Evolutionary conservation across 1,140 invertebrate genomes (phyloP).

Genomic region (Temnothorax curvispinosus): DNA sequence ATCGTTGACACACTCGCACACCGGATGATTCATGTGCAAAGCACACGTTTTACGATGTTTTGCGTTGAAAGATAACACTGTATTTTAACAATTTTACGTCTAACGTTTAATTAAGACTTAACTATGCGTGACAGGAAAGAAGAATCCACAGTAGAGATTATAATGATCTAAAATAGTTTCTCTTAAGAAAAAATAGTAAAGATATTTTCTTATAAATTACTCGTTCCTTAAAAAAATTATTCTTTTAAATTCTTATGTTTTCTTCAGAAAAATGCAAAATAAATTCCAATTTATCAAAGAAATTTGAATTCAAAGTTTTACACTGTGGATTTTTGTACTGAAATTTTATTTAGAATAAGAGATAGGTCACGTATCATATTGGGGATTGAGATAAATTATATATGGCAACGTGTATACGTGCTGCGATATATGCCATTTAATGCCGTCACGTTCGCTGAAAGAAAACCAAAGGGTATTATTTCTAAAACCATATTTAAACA

Average conservation of each 20-base stretch:
- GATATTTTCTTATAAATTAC: not conserved
- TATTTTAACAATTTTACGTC: not conserved
- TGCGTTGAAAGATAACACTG: conserved; percentile 3
- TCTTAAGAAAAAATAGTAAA: not conserved
- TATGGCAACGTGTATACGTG: conserved; percentile 20
- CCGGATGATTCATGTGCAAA: conserved; percentile 19
- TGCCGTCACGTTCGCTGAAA: not conserved
- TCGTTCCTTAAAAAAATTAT: not conserved
- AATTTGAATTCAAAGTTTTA: not conserved
- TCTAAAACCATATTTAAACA: conserved; percentile 9
- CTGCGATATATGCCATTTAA: conserved; percentile 4
- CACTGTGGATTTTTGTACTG: not conserved
- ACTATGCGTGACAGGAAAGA: not conserved
- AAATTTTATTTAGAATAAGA: conserved; percentile 14
- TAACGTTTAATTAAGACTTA: conserved; percentile 33
- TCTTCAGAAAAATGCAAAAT: not conserved
- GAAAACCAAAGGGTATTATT: not conserved
- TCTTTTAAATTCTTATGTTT: not conserved
- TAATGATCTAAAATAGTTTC: not conserved
- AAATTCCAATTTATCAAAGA: not conserved
- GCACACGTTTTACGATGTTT: not conserved
- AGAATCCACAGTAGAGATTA: not conserved
- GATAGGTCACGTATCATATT: conserved; percentile 27
- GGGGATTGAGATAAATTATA: not conserved
- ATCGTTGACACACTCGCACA: not conserved